Evolutionary conservation across 64 coral and sea anemone species (phyloP), one percentile per base, ranked within the genome.

Genomic region (Catalaphyllia jardinei): DNA sequence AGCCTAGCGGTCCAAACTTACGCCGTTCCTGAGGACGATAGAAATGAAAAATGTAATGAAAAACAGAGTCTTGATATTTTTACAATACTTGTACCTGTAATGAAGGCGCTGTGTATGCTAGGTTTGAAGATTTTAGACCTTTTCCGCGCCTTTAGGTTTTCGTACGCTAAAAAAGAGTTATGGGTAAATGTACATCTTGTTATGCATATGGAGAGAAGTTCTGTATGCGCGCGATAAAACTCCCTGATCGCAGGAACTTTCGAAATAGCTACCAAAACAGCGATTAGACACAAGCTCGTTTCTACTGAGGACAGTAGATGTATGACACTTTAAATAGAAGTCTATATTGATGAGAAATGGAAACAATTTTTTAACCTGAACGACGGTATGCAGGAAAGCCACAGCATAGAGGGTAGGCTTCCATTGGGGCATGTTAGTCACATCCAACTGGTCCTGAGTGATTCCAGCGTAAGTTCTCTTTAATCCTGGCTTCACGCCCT

Each of bases 381-480:
- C 96, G 69, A 94, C 93, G 49, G 96, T 95, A 35, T 98, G 96
- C 17, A 98, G 67, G 79, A 98, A 98, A 52, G 96, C 96, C 10
- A 98, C 96, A 85, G 90, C 96, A 35, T 95, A 98, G 4, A 98
- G 81, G 79, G 95, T 93, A 18, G 96, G 96, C 67, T 93, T 98
- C 96, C 96, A 98, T 78, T 98, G 96, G 18, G 87, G 52, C 71
- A 98, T 88, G 77, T 89, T 93, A 25, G 90, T 91, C 17, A 95
- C 87, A 49, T 98, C 96, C 0, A 98, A 79, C 82, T 95, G 94
- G 87, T 98, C 96, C 84, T 98, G 96, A 39, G 88, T 95, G 33
- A 98, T 98, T 42, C 96, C 93, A 27, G 90, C 93, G 52, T 98
- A 98, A 20, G 96, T 98, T 95, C 96, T 86, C 38, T 98, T 98